These are phyloP conservation scores for Colletes collaris DNA, from an alignment of 2,888 invertebrate genomes.

Conservation along the genomic window DNA sequence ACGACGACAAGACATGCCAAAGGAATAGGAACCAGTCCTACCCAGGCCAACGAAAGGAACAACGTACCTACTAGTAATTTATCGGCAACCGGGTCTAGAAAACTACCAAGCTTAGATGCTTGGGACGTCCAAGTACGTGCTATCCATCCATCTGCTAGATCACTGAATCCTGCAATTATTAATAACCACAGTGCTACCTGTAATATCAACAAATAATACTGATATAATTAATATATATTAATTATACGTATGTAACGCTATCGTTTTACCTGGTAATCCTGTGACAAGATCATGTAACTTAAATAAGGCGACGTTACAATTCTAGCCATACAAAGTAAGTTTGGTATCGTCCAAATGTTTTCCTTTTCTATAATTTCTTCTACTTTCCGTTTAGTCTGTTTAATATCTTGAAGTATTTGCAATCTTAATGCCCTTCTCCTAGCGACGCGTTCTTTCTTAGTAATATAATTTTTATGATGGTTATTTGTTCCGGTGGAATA, in stretches of 20 bases:
- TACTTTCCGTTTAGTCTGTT: conserved; percentile 86
- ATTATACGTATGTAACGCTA: neutral
- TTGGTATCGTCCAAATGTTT: conserved; percentile 97
- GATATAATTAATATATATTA: conserved; percentile 2
- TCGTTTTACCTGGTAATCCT: conserved; percentile 86
- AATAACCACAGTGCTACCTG: conserved; percentile 91
- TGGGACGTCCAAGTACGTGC: conserved; percentile 96
- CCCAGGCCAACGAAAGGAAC: conserved; percentile 93
- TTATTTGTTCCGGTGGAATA: conserved; percentile 70
- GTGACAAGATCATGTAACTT: conserved; percentile 93
- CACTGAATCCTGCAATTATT: conserved; percentile 94
- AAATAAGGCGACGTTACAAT: conserved; percentile 94
- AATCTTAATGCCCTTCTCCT: conserved; percentile 72
- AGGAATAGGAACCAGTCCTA: conserved; percentile 91
- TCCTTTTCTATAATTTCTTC: conserved; percentile 92
- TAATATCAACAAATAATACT: conserved; percentile 33
- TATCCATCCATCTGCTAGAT: conserved; percentile 98
- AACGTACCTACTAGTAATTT: conserved; percentile 96
- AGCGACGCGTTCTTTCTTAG: conserved; percentile 58
- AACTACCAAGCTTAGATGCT: conserved; percentile 96
- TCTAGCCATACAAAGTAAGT: conserved; percentile 93
- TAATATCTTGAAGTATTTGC: conserved; percentile 75
- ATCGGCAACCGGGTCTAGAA: conserved; percentile 98
- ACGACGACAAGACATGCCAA: conserved; percentile 92
- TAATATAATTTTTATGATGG: conserved; percentile 62